These are phyloP conservation scores for Lagocephalus sceleratus DNA, from an alignment of 2,797 vertebrate species.

Conservation along the genomic window DNA sequence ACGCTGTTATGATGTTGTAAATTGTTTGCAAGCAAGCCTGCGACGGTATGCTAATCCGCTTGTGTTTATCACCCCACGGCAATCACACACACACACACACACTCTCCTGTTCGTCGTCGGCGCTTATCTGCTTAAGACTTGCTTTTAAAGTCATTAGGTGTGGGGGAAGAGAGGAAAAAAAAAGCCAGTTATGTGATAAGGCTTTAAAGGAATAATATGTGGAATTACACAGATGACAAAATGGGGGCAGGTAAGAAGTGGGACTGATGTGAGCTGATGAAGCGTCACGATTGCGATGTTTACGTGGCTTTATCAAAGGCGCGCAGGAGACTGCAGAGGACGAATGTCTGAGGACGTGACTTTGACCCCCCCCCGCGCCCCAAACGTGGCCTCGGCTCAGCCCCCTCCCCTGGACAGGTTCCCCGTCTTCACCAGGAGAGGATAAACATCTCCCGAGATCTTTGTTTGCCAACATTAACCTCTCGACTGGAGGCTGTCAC, in stretches of 20 bases:
- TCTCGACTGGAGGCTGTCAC: conserved; percentile 29
- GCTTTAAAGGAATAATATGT: conserved; percentile 61
- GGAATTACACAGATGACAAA: conserved; percentile 48
- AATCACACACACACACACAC: conserved; percentile 60
- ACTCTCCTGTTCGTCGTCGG: conserved; percentile 54
- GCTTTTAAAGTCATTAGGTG: conserved; percentile 72
- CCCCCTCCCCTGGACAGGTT: conserved; percentile 19
- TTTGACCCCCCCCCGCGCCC: conserved; percentile 58
- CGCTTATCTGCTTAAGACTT: conserved; percentile 65
- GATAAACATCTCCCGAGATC: conserved; percentile 26
- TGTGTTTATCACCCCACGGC: conserved; percentile 71
- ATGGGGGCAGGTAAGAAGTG: conserved; percentile 19
- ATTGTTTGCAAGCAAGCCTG: conserved; percentile 63
- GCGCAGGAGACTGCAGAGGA: conserved; percentile 42
- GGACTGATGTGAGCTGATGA: conserved; percentile 52
- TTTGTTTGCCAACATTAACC: conserved; percentile 42
- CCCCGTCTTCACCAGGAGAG: background rate
- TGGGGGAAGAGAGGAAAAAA: conserved; percentile 37
- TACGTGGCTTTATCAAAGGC: conserved; percentile 59
- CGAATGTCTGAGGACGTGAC: conserved; percentile 48
- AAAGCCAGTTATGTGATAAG: conserved; percentile 54
- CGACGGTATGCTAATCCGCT: conserved; percentile 66
- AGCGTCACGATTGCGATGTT: conserved; percentile 56
- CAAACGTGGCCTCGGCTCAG: conserved; percentile 23
- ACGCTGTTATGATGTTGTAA: conserved; percentile 68